These are phyloP conservation scores for Mercenaria mercenaria DNA, from an alignment of 1,140 invertebrate species.

Conservation along the genomic window DNA sequence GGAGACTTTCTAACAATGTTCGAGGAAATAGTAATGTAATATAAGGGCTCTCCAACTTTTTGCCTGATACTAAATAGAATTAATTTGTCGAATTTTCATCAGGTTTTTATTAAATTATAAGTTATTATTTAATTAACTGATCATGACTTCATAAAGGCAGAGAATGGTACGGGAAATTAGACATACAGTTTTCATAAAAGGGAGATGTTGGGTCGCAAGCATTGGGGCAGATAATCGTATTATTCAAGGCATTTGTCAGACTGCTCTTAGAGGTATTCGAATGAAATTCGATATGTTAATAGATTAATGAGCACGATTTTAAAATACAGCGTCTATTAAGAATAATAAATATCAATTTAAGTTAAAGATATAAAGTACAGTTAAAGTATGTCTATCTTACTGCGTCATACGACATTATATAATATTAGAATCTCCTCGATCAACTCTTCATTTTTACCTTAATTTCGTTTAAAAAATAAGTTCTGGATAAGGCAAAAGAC, in stretches of 20 bases:
- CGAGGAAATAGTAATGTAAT: constrained; percentile 55
- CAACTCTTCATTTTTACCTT: no score
- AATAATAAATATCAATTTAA: no score
- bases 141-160: constrained; percentile 26
- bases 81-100: constrained; percentile 70
- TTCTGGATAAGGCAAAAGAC: no score
- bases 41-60: constrained; percentile 22
- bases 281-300: no score
- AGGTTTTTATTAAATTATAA: constrained; percentile 58
- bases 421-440: no score
- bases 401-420: no score
- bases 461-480: no score
- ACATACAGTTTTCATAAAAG: not conserved
- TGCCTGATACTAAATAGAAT: constrained; percentile 56
- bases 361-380: no score
- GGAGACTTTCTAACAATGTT: not conserved
- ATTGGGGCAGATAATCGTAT: not conserved
- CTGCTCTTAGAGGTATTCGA: no score
- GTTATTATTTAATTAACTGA: constrained; percentile 49
- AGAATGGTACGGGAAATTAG: constrained; percentile 8
- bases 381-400: no score
- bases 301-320: no score
- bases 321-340: no score
- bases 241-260: not conserved
- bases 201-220: not conserved